Conservation (phyloP, 2,797 vertebrate genomes). For the Ctenosaura bakeri region DNA sequence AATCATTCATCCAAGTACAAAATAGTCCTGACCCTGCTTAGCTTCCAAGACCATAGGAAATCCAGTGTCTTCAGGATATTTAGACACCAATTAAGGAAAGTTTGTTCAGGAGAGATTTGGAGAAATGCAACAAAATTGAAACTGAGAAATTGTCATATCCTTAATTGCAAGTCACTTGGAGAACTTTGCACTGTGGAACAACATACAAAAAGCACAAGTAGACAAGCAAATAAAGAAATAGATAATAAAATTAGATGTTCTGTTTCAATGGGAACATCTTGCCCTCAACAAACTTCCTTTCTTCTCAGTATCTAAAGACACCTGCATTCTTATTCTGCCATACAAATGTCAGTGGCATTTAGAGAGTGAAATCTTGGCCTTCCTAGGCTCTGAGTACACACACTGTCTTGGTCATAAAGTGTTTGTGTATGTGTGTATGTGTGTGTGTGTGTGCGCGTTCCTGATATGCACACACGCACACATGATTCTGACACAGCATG, state of each 20-base stretch:
- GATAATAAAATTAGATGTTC: constrained; percentile 8
- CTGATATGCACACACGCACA: too few species aligned
- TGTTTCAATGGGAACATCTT: constrained; percentile 20
- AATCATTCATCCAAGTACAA: too few species aligned
- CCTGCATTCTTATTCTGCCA: neutral
- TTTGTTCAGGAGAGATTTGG: too few species aligned
- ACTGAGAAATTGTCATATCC: neutral
- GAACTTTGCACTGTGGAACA: neutral
- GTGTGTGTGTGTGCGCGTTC: too few species aligned
- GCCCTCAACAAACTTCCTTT: constrained; percentile 10
- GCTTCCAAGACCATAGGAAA: too few species aligned
- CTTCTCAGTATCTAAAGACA: neutral
- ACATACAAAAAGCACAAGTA: neutral
- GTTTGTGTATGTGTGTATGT: neutral
- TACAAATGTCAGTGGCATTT: constrained; percentile 9
- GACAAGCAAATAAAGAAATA: neutral
- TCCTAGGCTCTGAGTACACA: neutral
- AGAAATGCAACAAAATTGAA: too few species aligned
- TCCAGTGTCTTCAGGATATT: too few species aligned
- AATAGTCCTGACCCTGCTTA: too few species aligned
- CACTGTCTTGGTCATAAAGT: neutral
- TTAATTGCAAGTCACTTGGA: neutral
- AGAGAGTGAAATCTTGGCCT: neutral
- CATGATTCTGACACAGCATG: neutral
- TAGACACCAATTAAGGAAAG: too few species aligned